A percentile compares a stretch with the other conserved stretches of the same genome.
Evolutionary conservation across 2,113 vertebrate species (phyloP).

Genomic region (Chamaea fasciata): DNA sequence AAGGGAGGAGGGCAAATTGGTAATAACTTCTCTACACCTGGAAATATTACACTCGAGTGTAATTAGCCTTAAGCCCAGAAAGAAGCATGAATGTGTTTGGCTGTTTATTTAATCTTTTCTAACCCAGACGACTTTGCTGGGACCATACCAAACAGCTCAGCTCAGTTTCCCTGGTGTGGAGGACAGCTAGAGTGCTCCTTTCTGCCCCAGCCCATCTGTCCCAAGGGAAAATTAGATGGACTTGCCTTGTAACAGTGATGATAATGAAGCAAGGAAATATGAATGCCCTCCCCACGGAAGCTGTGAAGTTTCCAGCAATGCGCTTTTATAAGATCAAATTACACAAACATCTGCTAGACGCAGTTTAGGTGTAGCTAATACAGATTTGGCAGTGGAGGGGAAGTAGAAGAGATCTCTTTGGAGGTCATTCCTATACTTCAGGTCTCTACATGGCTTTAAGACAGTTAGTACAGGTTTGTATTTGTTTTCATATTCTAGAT

Average conservation of each 20-base stretch:
- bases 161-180: accelerated
- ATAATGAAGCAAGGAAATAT: background rate
- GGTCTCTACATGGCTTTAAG: background rate
- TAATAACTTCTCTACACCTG: background rate
- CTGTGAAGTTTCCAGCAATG: background rate
- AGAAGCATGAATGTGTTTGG: background rate
- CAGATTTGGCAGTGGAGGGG: background rate
- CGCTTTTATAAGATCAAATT: accelerated
- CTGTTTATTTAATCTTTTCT: background rate
- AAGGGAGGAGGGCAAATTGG: background rate
- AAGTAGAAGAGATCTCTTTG: background rate
- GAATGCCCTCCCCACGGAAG: background rate
- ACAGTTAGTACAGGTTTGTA: background rate
- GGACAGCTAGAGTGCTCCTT: background rate
- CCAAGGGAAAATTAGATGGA: background rate
- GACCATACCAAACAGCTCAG: background rate
- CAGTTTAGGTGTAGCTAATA: background rate
- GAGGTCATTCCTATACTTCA: background rate
- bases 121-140: background rate
- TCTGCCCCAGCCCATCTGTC: background rate
- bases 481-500: background rate
- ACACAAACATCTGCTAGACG: background rate
- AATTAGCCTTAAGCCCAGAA: background rate
- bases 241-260: background rate
- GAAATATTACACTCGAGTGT: background rate